Percentiles rank a stretch among this genome's conserved stretches.
These are phyloP conservation scores for Lissonota sp. DNA, from an alignment of 2,888 invertebrate species.

Conservation along the genomic window DNA sequence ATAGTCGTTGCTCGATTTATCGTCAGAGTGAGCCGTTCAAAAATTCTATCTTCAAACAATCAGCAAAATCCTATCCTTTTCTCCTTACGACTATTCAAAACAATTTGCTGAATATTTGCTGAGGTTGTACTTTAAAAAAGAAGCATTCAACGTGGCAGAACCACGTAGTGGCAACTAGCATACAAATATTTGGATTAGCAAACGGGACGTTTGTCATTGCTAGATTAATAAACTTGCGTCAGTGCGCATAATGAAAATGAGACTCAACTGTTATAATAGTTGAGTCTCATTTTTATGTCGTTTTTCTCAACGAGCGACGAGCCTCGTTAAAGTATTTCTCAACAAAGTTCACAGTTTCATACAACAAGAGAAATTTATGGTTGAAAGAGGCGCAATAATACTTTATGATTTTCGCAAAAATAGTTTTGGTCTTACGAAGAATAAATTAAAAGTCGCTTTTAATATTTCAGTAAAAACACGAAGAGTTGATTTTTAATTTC, in stretches of 20 bases:
- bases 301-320: background rate
- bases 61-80: no score
- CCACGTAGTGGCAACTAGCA: slow-evolving; percentile 23
- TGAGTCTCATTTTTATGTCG: no score
- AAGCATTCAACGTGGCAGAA: background rate
- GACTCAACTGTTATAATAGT: slow-evolving; percentile 4
- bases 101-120: background rate
- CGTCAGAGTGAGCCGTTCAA: no score
- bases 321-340: slow-evolving; percentile 43
- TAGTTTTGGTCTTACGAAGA: no score
- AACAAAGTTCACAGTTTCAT: slow-evolving; percentile 51
- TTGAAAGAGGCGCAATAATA: no score
- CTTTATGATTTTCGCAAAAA: no score
- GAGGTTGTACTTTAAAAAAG: background rate
- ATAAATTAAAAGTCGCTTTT: no score
- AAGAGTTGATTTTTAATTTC: no score
- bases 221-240: slow-evolving; percentile 50
- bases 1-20: no score
- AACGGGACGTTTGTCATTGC: slow-evolving; percentile 16
- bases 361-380: no score
- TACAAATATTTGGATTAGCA: slow-evolving; percentile 52
- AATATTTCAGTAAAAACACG: no score
- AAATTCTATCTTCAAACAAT: no score
- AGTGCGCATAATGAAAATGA: background rate
- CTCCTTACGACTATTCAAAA: background rate